Base-by-base conservation (phyloP, 2,797 vertebrate genomes). In the Eulemur mongoz region DNA sequence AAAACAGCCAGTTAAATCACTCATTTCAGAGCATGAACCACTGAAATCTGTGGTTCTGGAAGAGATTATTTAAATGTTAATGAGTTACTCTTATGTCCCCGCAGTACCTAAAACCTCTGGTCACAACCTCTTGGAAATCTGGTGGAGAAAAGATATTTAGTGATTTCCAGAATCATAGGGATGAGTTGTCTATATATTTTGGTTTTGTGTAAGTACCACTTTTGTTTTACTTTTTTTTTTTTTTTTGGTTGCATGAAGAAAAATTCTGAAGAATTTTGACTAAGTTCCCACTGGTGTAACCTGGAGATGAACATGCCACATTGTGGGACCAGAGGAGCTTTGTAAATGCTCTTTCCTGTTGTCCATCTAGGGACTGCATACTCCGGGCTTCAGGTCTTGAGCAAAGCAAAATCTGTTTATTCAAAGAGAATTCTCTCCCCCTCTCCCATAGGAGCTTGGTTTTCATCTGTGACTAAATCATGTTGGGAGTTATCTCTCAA, bases 401-500 rank as follows among this genome's bases (percentile, higher is more conserved):
- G 48, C 69, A 80, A 92, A 4, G 11, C 48, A 40, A 40, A 40
- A 40, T n/a, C 69, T 80, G 23, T 93, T 94, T 76, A 40, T 69
- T 63, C 61, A 86, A 57, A 84, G 57, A 91, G 38, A 75, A 45
- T 45, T 35, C 30, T 30, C 12, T 80, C 8, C 48, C 35, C 8
- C 0, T 72, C 10, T 45, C 86, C 69, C 59, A 23, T 14, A 84
- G 35, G 89, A 87, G 45, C 96, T 93, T 85, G 89, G 70, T 94
- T 97, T 97, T 88, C 91, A 85, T 96, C 54, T 88, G 6, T 14
- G n/a, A 67, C 30, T 83, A 76, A 57, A 67, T 97, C 91, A 50
- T 43, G 12, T 48, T 91, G 96, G 57, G 87, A 93, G 75, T 93
- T 96, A 63, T 89, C 86, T 96, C 94, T 97, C 69, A 57, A 52